Percentiles rank a stretch among this genome's conserved stretches.
Evolutionary conservation across 2,797 vertebrate species (phyloP).

Genomic region (Urophycis tenuis): DNA sequence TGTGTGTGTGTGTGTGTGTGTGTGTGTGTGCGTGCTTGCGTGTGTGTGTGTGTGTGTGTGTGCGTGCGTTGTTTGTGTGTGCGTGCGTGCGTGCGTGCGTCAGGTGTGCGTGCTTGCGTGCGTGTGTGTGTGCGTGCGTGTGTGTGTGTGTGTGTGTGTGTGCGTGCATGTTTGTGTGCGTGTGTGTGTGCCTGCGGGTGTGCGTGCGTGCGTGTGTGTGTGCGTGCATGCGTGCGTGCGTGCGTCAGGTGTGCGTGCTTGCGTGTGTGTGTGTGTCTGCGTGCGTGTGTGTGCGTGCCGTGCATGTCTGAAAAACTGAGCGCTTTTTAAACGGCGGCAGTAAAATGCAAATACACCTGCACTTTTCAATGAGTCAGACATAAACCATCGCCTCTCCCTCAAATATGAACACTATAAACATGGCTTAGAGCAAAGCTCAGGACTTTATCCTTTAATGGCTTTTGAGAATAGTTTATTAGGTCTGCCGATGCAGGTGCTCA

Average conservation of each 20-base stretch:
- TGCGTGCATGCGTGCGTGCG: constrained; percentile 11
- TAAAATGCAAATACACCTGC: constrained; percentile 28
- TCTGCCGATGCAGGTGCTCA: constrained; percentile 43
- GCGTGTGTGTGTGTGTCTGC: constrained; percentile 22
- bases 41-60: constrained; percentile 17
- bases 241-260: not conserved
- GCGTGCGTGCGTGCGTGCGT: constrained; percentile 14
- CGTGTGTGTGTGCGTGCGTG: constrained; percentile 11
- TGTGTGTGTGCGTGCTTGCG: constrained; percentile 4
- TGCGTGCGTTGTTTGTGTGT: not conserved
- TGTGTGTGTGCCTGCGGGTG: too few species aligned
- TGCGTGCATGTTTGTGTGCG: constrained; percentile 23
- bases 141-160: constrained; percentile 11
- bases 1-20: too few species aligned
- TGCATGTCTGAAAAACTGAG: constrained; percentile 25
- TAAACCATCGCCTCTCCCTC: constrained; percentile 28
- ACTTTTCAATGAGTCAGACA: constrained; percentile 40
- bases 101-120: too few species aligned
- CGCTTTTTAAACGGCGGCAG: constrained; percentile 31
- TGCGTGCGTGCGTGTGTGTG: not conserved
- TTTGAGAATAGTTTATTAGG: constrained; percentile 42
- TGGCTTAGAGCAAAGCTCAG: constrained; percentile 26
- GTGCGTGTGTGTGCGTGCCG: constrained; percentile 3
- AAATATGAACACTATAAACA: constrained; percentile 49
- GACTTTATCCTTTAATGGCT: constrained; percentile 45